These are phyloP conservation scores for Venustaconcha ellipsiformis DNA, from an alignment of 1,140 invertebrate species.

Conservation along the genomic window DNA sequence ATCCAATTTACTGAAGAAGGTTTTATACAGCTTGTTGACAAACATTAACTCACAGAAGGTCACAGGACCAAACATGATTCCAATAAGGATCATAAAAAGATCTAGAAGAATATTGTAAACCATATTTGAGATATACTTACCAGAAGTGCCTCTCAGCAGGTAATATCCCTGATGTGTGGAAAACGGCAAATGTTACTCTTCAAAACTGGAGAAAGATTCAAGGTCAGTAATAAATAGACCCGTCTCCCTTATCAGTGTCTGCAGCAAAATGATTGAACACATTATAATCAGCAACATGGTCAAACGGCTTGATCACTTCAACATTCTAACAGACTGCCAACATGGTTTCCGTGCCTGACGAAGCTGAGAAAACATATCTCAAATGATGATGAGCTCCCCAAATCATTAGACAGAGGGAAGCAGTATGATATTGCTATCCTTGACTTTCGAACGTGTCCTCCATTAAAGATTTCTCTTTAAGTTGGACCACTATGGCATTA, in stretches of 20 bases:
- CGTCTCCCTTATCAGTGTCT: background rate
- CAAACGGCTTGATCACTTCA: background rate
- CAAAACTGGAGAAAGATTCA: background rate
- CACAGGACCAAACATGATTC: constrained; percentile 14
- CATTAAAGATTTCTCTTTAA: no score
- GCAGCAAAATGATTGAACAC: background rate
- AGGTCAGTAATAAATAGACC: background rate
- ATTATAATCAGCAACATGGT: background rate
- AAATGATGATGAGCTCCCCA: background rate
- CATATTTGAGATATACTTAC: background rate
- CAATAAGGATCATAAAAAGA: constrained; percentile 14
- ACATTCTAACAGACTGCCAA: background rate
- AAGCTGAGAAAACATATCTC: background rate
- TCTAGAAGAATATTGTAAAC: background rate
- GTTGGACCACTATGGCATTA: no score
- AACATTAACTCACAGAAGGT: no score
- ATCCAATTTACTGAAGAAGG: no score
- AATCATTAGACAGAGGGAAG: background rate
- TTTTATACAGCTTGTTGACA: no score
- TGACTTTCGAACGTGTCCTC: no score
- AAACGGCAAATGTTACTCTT: background rate
- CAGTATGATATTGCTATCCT: no score
- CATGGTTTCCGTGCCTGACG: background rate
- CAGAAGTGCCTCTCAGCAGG: constrained; percentile 2
- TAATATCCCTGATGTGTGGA: constrained; percentile 4